These are phyloP conservation scores for Phanerotoma sp. DNA, from an alignment of 2,888 invertebrate genomes.

Conservation along the genomic window DNA sequence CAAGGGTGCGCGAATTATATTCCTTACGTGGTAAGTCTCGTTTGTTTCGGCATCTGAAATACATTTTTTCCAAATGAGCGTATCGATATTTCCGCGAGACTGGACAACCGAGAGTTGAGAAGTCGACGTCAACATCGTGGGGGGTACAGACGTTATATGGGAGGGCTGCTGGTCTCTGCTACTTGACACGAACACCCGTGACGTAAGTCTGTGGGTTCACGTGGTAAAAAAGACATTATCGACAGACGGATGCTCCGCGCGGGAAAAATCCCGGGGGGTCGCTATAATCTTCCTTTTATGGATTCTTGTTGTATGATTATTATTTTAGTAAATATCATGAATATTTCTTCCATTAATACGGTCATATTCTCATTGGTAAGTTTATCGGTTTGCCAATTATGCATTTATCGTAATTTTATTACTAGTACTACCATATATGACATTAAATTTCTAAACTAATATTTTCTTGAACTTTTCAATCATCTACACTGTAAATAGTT, in stretches of 20 bases:
- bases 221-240: slow-evolving; percentile 46
- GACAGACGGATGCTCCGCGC: slow-evolving; percentile 55
- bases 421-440: too few species aligned
- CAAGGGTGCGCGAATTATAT: slow-evolving; percentile 11
- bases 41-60: slow-evolving; percentile 3
- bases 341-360: too few species aligned
- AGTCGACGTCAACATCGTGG: slow-evolving; percentile 36
- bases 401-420: too few species aligned
- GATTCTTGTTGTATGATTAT: too few species aligned
- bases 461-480: too few species aligned
- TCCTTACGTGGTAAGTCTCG: not conserved
- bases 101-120: slow-evolving; percentile 46
- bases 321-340: too few species aligned
- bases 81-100: slow-evolving; percentile 55
- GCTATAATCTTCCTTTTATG: slow-evolving; percentile 35
- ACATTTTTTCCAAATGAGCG: slow-evolving; percentile 39
- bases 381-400: too few species aligned
- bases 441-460: too few species aligned
- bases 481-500: too few species aligned
- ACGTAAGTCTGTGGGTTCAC: slow-evolving; percentile 1
- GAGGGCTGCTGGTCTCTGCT: slow-evolving; percentile 32
- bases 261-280: slow-evolving; percentile 53
- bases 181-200: slow-evolving; percentile 19
- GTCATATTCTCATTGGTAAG: too few species aligned
- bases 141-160: slow-evolving; percentile 32